These are phyloP conservation scores for Vanessa atalanta DNA, from an alignment of 1,140 invertebrate genomes.

Conservation along the genomic window DNA sequence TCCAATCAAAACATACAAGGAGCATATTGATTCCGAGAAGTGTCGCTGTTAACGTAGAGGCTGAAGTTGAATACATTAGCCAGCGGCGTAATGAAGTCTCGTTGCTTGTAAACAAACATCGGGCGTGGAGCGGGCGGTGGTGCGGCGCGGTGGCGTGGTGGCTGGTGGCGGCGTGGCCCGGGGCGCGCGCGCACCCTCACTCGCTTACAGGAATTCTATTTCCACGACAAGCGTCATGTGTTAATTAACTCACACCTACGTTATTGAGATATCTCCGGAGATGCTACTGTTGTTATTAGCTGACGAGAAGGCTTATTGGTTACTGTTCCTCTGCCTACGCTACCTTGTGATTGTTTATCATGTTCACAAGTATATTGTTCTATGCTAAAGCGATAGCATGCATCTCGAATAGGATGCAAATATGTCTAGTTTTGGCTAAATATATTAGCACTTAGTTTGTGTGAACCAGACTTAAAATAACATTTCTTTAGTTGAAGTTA, in stretches of 20 bases:
- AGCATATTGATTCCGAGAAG: constrained; percentile 81
- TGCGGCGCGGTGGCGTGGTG: constrained; percentile 33
- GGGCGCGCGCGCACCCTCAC: constrained; percentile 68
- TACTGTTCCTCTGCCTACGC: constrained; percentile 55
- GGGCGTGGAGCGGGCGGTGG: constrained; percentile 46
- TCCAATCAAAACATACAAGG: constrained; percentile 80
- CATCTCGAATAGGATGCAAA: constrained; percentile 16
- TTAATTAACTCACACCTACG: constrained; percentile 80
- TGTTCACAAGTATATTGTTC: constrained; percentile 46
- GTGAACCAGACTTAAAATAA: background rate
- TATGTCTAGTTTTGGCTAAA: constrained; percentile 5
- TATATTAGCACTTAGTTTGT: background rate
- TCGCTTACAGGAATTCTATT: constrained; percentile 79
- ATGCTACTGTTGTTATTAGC: constrained; percentile 79
- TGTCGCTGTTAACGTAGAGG: constrained; percentile 80
- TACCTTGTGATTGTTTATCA: constrained; percentile 42
- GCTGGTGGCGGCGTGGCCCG: constrained; percentile 56
- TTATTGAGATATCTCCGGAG: constrained; percentile 78
- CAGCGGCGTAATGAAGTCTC: constrained; percentile 80
- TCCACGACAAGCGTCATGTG: constrained; percentile 78
- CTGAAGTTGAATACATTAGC: constrained; percentile 81
- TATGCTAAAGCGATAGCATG: constrained; percentile 29
- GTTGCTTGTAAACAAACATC: constrained; percentile 79
- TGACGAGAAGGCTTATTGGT: constrained; percentile 75
- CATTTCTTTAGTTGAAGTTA: background rate